phyloP scores from a whole-genome alignment of 2,113 vertebrate genomes.

The Baryphthengus martii region DNA sequence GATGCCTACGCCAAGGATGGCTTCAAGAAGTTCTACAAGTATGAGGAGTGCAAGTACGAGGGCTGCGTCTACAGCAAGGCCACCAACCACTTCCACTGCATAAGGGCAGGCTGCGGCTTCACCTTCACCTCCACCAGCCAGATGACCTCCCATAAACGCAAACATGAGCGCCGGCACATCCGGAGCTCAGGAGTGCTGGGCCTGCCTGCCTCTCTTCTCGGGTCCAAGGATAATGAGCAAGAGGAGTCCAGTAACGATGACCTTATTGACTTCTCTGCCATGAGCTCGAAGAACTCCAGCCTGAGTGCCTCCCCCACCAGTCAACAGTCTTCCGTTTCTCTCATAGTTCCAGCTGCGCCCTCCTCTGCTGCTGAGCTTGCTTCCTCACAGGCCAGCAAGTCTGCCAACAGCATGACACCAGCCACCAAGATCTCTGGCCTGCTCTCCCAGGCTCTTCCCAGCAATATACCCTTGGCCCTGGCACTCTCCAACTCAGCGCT shows the following conservation, averaged over 20 bases:
- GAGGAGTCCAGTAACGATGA: conserved; percentile 98
- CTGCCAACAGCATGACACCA: conserved; percentile 74
- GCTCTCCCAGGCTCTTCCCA: conserved; percentile 89
- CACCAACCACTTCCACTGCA: conserved; percentile 99
- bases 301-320: conserved; percentile 98
- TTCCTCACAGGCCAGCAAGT: conserved; percentile 80
- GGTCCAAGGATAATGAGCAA: conserved; percentile 88
- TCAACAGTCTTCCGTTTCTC: conserved; percentile 87
- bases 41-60: conserved; percentile 98
- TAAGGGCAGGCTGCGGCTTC: conserved; percentile 96
- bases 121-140: conserved; percentile 99
- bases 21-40: conserved; percentile 99
- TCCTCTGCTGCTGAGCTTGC: conserved; percentile 75
- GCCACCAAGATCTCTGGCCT: conserved; percentile 86
- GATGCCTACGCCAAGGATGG: conserved; percentile 99
- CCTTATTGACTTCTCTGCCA: conserved; percentile 94
- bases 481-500: conserved; percentile 84
- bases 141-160: conserved; percentile 99
- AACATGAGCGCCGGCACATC: conserved; percentile 94
- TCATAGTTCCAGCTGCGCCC: conserved; percentile 78
- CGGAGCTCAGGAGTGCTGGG: conserved; percentile 88
- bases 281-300: conserved; percentile 99
- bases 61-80: conserved; percentile 99
- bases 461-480: conserved; percentile 87
- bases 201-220: conserved; percentile 83